These are phyloP conservation scores for Cyphomyrus discorhynchus DNA, from an alignment of 2,113 vertebrate genomes.

Conservation along the genomic window DNA sequence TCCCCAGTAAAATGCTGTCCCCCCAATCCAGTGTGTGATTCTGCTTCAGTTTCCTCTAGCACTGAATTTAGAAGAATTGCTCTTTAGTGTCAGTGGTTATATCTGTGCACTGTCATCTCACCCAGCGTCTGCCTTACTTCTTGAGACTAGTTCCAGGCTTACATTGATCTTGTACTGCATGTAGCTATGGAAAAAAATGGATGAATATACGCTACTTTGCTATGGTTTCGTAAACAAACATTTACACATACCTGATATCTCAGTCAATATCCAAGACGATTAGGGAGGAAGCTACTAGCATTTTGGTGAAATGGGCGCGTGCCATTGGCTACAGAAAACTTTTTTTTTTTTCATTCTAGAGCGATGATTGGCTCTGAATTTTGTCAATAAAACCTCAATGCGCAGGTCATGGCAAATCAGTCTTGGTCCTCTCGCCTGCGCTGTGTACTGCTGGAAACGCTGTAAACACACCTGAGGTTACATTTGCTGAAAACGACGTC, in stretches of 20 bases:
- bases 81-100: not conserved
- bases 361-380: not conserved
- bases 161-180: not conserved
- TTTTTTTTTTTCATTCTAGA: not conserved
- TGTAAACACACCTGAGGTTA: conserved; percentile 1
- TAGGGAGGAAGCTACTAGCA: not conserved
- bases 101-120: not conserved
- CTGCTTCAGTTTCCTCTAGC: too few relatives aligned
- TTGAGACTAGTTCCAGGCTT: not conserved
- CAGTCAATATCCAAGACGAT: too few relatives aligned
- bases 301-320: not conserved
- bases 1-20: not conserved
- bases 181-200: not conserved
- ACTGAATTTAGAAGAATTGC: too few relatives aligned
- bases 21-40: not conserved
- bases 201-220: not conserved
- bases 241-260: not conserved
- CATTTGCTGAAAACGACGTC: not conserved
- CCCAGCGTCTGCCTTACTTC: not conserved
- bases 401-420: not conserved
- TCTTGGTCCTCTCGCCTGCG: too few relatives aligned
- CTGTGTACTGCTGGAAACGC: not conserved
- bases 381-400: not conserved
- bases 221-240: not conserved
- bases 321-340: not conserved